A percentile compares a stretch with the other conserved stretches of the same genome.
Evolutionary conservation across 1,140 invertebrate genomes (phyloP).

Genomic region (Dreissena polymorpha): DNA sequence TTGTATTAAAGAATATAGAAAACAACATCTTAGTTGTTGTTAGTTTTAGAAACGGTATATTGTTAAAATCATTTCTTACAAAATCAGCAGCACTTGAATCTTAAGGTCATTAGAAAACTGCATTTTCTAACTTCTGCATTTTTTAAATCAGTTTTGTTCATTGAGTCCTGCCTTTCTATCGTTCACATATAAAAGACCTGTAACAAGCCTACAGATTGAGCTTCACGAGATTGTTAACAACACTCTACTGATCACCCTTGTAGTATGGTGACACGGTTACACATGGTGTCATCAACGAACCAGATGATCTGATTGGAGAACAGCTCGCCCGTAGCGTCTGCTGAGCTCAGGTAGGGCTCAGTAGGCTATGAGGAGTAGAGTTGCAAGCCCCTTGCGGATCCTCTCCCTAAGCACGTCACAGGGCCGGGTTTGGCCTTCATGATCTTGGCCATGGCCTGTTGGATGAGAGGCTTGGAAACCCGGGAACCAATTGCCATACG

Average conservation of each 20-base stretch:
- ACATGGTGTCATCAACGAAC: slow-evolving; percentile 99
- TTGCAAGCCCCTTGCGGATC: slow-evolving; percentile 98
- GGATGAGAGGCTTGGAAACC: slow-evolving; percentile 99
- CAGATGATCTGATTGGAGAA: slow-evolving; percentile 99
- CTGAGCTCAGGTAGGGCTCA: slow-evolving; percentile 98
- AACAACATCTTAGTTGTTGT: too few relatives aligned
- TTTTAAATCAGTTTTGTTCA: too few relatives aligned
- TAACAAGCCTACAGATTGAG: too few relatives aligned
- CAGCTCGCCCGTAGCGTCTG: slow-evolving; percentile 99
- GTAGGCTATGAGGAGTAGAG: slow-evolving; percentile 99
- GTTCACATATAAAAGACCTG: too few relatives aligned
- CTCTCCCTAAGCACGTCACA: slow-evolving; percentile 98
- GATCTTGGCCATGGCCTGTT: slow-evolving; percentile 99
- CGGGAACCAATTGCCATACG: slow-evolving; percentile 99
- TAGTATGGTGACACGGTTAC: slow-evolving; percentile 99
- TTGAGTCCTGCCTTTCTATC: too few relatives aligned
- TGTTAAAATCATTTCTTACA: too few relatives aligned
- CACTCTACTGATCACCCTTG: slow-evolving; percentile 86
- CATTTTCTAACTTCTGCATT: too few relatives aligned
- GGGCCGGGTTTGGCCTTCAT: slow-evolving; percentile 99
- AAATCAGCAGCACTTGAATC: too few relatives aligned
- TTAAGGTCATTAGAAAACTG: too few relatives aligned
- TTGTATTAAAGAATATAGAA: too few relatives aligned
- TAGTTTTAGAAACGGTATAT: too few relatives aligned
- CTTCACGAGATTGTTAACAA: too few relatives aligned